Evolutionary conservation across 2,888 invertebrate genomes (phyloP).

Genomic region (Sarcophaga subvicina): DNA sequence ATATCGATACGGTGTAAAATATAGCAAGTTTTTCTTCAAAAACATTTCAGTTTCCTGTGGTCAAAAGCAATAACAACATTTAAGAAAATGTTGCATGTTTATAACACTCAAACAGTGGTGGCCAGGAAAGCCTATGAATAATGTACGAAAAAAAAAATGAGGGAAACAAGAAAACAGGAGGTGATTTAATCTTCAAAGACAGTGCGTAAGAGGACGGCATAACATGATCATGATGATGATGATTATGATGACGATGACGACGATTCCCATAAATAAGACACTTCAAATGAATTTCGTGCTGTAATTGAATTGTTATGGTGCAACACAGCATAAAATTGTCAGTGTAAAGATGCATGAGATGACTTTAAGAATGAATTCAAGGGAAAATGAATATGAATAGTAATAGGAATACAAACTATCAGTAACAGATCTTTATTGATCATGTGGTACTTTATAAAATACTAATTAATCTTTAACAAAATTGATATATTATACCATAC

Average conservation of each 20-base stretch:
- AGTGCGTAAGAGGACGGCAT: not conserved
- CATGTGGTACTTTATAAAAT: not conserved
- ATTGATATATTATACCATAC: not conserved
- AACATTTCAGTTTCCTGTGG: constrained; percentile 44
- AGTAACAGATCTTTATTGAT: not conserved
- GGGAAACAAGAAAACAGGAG: not conserved
- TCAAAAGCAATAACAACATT: not conserved
- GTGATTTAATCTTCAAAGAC: constrained; percentile 14
- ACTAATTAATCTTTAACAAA: not conserved
- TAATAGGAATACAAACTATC: not conserved
- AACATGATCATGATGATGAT: not conserved
- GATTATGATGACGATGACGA: not conserved
- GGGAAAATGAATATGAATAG: no score
- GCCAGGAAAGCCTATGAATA: not conserved
- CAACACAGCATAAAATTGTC: not conserved
- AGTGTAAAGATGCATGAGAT: not conserved
- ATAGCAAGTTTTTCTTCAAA: not conserved
- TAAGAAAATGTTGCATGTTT: constrained; percentile 43
- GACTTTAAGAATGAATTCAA: no score
- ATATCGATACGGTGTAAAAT: not conserved
- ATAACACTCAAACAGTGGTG: constrained; percentile 18
- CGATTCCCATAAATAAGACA: constrained; percentile 17
- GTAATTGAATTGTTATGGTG: constrained; percentile 15
- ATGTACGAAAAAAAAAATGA: not conserved
- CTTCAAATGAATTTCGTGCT: not conserved